phyloP scores from a whole-genome alignment of 2,888 invertebrate genomes.

The Stenurella melanura region DNA sequence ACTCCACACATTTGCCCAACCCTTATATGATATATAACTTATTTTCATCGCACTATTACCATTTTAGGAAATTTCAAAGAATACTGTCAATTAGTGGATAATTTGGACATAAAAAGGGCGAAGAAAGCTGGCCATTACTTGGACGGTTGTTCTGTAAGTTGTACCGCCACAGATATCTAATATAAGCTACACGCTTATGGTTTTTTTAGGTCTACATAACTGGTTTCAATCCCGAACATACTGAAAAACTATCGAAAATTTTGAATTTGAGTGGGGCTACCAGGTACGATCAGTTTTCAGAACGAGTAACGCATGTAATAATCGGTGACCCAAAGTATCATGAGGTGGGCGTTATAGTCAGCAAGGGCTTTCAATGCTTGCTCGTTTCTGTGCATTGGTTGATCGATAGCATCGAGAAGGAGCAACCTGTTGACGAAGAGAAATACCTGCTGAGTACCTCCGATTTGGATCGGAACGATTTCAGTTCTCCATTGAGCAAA shows the following conservation, averaged over 20 bases:
- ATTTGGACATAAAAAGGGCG: slow-evolving; percentile 79
- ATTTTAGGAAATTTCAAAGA: slow-evolving; percentile 46
- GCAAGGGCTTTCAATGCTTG: slow-evolving; percentile 65
- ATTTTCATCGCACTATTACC: neutral
- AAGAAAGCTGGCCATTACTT: slow-evolving; percentile 87
- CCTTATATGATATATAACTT: neutral
- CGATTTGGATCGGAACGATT: slow-evolving; percentile 50
- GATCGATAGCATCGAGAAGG: slow-evolving; percentile 81
- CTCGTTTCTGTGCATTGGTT: slow-evolving; percentile 86
- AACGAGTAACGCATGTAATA: slow-evolving; percentile 87
- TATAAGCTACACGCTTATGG: neutral
- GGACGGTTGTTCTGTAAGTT: slow-evolving; percentile 84
- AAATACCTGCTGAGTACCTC: slow-evolving; percentile 62
- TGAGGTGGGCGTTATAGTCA: slow-evolving; percentile 72
- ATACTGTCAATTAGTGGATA: slow-evolving; percentile 64
- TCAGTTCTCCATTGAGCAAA: slow-evolving; percentile 78
- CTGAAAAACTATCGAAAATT: slow-evolving; percentile 82
- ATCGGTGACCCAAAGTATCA: slow-evolving; percentile 77
- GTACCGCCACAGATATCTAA: neutral
- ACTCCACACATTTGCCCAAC: too few relatives aligned
- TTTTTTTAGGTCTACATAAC: slow-evolving; percentile 79
- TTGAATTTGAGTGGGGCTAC: slow-evolving; percentile 89
- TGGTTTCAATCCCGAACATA: slow-evolving; percentile 79
- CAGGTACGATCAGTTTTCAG: slow-evolving; percentile 84
- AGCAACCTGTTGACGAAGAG: slow-evolving; percentile 77